Evolutionary conservation across 2,113 vertebrate genomes (phyloP).

Genomic region (Perognathus longimembris): DNA sequence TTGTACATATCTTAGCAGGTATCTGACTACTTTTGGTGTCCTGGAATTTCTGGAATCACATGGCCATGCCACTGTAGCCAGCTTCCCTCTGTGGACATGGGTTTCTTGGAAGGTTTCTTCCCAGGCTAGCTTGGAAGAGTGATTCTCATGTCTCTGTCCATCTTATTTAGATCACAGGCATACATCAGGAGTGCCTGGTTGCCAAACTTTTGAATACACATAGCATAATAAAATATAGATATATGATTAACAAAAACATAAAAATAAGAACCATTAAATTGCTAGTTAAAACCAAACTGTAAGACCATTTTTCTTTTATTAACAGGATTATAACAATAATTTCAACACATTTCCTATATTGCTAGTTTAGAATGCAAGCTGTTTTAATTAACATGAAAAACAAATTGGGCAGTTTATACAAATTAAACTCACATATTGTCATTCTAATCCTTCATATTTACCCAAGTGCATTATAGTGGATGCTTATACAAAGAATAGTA

Average conservation of each 20-base stretch:
- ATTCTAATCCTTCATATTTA: background rate
- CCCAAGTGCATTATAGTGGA: background rate
- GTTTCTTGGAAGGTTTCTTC: too few relatives aligned
- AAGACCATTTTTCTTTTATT: background rate
- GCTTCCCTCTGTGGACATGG: too few relatives aligned
- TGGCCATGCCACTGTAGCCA: too few relatives aligned
- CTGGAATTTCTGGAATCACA: too few relatives aligned
- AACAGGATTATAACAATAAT: too few relatives aligned
- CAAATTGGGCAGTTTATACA: background rate
- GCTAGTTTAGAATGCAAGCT: background rate
- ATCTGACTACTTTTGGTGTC: too few relatives aligned
- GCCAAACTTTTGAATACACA: background rate
- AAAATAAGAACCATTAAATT: background rate
- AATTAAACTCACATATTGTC: background rate
- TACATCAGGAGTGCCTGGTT: too few relatives aligned
- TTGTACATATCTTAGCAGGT: too few relatives aligned
- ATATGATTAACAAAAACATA: background rate
- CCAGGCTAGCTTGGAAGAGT: too few relatives aligned
- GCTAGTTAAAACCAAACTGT: background rate
- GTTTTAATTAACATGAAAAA: background rate
- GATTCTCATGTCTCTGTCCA: too few relatives aligned
- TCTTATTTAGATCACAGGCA: too few relatives aligned
- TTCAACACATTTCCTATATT: background rate
- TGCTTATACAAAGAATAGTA: background rate
- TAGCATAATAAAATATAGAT: background rate